These are phyloP conservation scores for Drosophila neotestacea DNA, from an alignment of 2,888 invertebrate species.

Conservation along the genomic window DNA sequence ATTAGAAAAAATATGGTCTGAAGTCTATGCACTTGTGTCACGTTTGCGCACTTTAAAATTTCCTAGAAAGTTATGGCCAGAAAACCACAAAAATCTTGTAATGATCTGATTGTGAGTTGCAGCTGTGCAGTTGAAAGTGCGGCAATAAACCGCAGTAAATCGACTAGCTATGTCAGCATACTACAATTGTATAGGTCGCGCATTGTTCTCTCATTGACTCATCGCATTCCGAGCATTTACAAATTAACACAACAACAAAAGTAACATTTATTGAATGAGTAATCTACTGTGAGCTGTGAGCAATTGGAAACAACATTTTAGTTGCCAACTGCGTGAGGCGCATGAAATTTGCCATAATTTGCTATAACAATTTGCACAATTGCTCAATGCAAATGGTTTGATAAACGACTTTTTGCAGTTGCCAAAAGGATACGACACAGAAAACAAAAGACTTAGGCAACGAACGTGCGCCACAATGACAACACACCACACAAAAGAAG, in stretches of 20 bases:
- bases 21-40: constrained; percentile 54
- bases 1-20: constrained; percentile 63
- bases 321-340: constrained; percentile 63
- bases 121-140: constrained; percentile 45
- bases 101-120: constrained; percentile 45
- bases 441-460: constrained; percentile 73
- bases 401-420: constrained; percentile 67
- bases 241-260: constrained; percentile 10
- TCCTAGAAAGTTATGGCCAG: constrained; percentile 67
- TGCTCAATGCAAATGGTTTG: constrained; percentile 43
- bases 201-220: constrained; percentile 64
- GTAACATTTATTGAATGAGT: constrained; percentile 41
- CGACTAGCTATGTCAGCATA: constrained; percentile 11
- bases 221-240: constrained; percentile 41
- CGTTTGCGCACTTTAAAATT: constrained; percentile 64
- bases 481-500: constrained; percentile 50
- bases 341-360: constrained; percentile 66
- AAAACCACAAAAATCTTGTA: constrained; percentile 50
- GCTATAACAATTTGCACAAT: constrained; percentile 48
- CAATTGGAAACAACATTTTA: constrained; percentile 21
- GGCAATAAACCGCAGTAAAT: constrained; percentile 56
- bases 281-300: constrained; percentile 44
- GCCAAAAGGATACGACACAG: constrained; percentile 48
- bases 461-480: constrained; percentile 67
- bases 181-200: constrained; percentile 28